These are phyloP conservation scores for Mustelus asterias DNA, from an alignment of 2,113 vertebrate species.

Conservation along the genomic window DNA sequence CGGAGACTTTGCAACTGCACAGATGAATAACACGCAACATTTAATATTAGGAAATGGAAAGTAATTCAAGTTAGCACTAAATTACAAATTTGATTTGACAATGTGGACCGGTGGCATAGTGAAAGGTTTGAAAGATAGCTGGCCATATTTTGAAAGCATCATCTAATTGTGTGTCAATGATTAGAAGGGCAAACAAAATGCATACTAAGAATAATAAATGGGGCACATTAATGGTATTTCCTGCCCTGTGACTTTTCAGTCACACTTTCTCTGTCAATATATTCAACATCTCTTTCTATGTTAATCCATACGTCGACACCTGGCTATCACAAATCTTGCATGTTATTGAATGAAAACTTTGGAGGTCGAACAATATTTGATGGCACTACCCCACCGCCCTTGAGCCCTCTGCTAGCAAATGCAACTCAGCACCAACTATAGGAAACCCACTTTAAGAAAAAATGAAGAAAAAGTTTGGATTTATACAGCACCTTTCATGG, in stretches of 20 bases:
- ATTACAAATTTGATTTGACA: constrained; percentile 22
- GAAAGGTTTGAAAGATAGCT: background rate
- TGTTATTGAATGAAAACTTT: background rate
- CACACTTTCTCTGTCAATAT: background rate
- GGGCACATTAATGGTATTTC: background rate
- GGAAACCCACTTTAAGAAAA: background rate
- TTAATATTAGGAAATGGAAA: background rate
- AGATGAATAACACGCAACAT: background rate
- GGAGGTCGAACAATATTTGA: background rate
- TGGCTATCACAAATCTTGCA: background rate
- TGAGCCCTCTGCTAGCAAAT: background rate
- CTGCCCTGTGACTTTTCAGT: background rate
- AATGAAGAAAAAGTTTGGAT: background rate
- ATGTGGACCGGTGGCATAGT: background rate
- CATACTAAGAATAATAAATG: background rate
- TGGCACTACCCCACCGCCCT: background rate
- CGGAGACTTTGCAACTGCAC: background rate
- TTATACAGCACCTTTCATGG: background rate
- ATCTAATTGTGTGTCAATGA: background rate
- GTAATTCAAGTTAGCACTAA: background rate
- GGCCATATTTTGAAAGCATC: background rate
- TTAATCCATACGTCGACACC: background rate
- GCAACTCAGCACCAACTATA: background rate
- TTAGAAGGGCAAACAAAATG: background rate
- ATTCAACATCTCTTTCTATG: background rate